Conservation (phyloP, 2,888 invertebrate species). For the Lissonota sp. region DNA sequence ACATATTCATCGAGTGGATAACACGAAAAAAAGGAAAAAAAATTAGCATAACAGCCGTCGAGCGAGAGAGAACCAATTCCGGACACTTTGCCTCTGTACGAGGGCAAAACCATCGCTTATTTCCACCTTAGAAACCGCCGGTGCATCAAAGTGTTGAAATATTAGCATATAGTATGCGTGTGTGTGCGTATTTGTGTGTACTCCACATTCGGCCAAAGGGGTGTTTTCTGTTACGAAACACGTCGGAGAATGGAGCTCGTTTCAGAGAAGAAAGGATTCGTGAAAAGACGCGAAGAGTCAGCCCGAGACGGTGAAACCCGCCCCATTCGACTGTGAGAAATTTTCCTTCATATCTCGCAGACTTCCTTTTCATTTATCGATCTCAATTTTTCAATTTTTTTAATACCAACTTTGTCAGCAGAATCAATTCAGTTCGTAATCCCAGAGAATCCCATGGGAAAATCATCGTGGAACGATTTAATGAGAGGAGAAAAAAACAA, state of each 20-base stretch:
- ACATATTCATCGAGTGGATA: slow-evolving; percentile 44
- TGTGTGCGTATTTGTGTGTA: neutral
- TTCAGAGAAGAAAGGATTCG: slow-evolving; percentile 16
- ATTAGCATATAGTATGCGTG: neutral
- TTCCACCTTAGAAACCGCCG: slow-evolving; percentile 44
- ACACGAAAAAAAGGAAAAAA: neutral
- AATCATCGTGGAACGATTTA: slow-evolving; percentile 18
- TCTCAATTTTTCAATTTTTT: no score
- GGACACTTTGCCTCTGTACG: slow-evolving; percentile 55
- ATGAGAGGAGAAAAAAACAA: neutral
- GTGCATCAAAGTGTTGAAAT: slow-evolving; percentile 3
- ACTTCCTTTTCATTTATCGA: neutral
- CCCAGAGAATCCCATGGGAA: slow-evolving; percentile 40
- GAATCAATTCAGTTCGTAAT: slow-evolving; percentile 10
- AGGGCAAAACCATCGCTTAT: slow-evolving; percentile 22
- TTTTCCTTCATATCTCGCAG: slow-evolving; percentile 1
- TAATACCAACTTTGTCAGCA: no score
- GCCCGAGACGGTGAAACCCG: slow-evolving; percentile 46
- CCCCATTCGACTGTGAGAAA: slow-evolving; percentile 5
- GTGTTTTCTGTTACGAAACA: slow-evolving; percentile 27
- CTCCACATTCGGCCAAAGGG: slow-evolving; percentile 33
- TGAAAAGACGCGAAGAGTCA: slow-evolving; percentile 13
- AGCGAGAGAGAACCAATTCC: slow-evolving; percentile 55
- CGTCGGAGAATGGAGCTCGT: neutral
- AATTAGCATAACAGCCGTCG: slow-evolving; percentile 64